These are phyloP conservation scores for Trichopria drosophilae DNA, from an alignment of 2,888 invertebrate genomes.

Conservation along the genomic window DNA sequence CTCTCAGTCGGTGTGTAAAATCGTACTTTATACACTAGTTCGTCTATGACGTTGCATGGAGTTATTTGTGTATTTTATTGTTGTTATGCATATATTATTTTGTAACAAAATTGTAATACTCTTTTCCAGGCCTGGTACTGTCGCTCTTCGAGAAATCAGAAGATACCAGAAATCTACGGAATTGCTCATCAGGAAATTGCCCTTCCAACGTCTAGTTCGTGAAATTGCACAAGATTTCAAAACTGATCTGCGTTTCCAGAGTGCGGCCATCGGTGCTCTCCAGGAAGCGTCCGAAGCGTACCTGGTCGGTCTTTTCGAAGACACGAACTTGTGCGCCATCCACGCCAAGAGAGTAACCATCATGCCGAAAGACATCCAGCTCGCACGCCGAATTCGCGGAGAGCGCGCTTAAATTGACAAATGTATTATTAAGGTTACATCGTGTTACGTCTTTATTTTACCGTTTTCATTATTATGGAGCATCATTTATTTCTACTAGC, in stretches of 20 bases:
- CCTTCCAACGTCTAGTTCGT: conserved; percentile 72
- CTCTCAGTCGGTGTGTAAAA: too few relatives aligned
- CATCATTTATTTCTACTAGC: too few relatives aligned
- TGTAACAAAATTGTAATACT: too few relatives aligned
- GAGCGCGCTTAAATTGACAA: too few relatives aligned
- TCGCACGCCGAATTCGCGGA: conserved; percentile 74
- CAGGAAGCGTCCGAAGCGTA: conserved; percentile 66
- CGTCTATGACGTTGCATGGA: too few relatives aligned
- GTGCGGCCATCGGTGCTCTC: conserved; percentile 71
- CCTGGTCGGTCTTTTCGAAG: conserved; percentile 90
- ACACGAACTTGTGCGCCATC: conserved; percentile 96
- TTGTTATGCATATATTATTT: too few relatives aligned
- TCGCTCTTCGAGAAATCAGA: conserved; percentile 70
- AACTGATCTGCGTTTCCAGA: conserved; percentile 71
- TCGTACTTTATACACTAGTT: too few relatives aligned
- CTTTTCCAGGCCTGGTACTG: conserved; percentile 78
- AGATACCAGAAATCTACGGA: conserved; percentile 76
- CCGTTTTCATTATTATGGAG: too few relatives aligned
- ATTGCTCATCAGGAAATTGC: conserved; percentile 70
- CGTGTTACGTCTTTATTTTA: too few relatives aligned
- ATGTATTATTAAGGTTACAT: too few relatives aligned
- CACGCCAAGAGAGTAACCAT: conserved; percentile 96
- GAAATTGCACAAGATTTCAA: conserved; percentile 78
- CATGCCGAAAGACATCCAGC: conserved; percentile 96
- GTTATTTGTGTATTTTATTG: too few relatives aligned